These are phyloP conservation scores for Scaptomyza pallida DNA, from an alignment of 1,140 invertebrate genomes.

Conservation along the genomic window DNA sequence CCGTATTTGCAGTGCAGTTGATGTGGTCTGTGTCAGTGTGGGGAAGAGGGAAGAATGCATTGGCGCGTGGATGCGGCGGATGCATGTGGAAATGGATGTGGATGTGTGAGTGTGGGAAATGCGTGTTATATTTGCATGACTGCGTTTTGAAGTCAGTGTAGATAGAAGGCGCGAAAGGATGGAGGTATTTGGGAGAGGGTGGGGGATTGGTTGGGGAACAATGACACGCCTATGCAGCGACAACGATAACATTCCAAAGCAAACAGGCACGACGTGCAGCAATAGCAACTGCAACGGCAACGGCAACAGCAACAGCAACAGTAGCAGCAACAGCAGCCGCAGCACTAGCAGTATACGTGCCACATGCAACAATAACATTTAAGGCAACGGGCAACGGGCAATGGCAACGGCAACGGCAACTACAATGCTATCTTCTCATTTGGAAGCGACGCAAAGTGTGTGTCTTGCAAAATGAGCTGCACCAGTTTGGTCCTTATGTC, in stretches of 20 bases:
- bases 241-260: slow-evolving; percentile 59
- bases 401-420: slow-evolving; percentile 44
- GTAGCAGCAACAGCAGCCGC: too few relatives aligned
- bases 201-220: neutral
- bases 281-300: slow-evolving; percentile 3
- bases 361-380: slow-evolving; percentile 67
- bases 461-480: slow-evolving; percentile 41
- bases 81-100: neutral
- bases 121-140: slow-evolving; percentile 75
- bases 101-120: slow-evolving; percentile 15
- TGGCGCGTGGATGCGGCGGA: neutral
- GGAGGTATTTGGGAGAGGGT: too few relatives aligned
- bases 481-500: slow-evolving; percentile 3
- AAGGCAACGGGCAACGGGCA: slow-evolving; percentile 44
- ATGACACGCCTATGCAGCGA: slow-evolving; percentile 35
- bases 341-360: slow-evolving; percentile 54
- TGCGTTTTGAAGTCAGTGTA: slow-evolving; percentile 65
- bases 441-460: slow-evolving; percentile 36
- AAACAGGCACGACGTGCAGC: slow-evolving; percentile 57
- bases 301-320: too few relatives aligned
- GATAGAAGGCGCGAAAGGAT: neutral
- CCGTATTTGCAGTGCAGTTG: slow-evolving; percentile 9
- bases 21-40: slow-evolving; percentile 29
- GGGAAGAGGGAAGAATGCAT: slow-evolving; percentile 20
- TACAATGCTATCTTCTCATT: slow-evolving; percentile 58